Conservation (phyloP, 2,888 invertebrate genomes). For the Trissolcus japonicus region DNA sequence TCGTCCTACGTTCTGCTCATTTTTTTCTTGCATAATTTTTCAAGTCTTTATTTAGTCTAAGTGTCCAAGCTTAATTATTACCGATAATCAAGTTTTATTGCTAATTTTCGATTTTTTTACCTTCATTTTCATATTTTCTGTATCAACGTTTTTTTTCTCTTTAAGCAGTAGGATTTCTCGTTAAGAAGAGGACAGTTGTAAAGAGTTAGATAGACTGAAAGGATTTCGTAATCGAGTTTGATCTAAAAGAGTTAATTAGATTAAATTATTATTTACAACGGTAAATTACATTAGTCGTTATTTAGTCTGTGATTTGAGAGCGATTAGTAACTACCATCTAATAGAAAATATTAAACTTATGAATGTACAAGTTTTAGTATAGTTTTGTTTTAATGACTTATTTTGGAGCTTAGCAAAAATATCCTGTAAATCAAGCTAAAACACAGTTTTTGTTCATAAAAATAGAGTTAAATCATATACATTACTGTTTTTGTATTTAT, state of each 20-base stretch:
- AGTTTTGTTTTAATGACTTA: background rate
- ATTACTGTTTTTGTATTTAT: conserved; percentile 16
- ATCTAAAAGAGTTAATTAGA: background rate
- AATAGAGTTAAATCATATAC: conserved; percentile 35
- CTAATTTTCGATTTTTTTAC: conserved; percentile 23
- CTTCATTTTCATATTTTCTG: background rate
- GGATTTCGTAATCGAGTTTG: conserved; percentile 29
- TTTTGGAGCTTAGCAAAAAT: no score
- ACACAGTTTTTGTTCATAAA: conserved; percentile 16
- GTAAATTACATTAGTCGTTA: background rate
- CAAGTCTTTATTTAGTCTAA: conserved; percentile 19
- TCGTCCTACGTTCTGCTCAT: conserved; percentile 21
- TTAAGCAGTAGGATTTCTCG: conserved; percentile 25
- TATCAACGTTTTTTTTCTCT: conserved; percentile 9
- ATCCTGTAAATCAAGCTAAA: conserved; percentile 1
- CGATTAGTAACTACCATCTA: conserved; percentile 11
- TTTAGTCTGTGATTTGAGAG: background rate
- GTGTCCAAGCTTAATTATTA: conserved; percentile 42
- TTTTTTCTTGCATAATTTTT: conserved; percentile 9
- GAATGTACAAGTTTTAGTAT: conserved; percentile 1
- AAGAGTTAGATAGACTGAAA: conserved; percentile 11
- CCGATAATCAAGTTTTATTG: conserved; percentile 53
- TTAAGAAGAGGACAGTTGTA: conserved; percentile 28
- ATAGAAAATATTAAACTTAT: background rate
- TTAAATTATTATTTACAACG: conserved; percentile 21